Conservation (phyloP, 2,888 invertebrate species). For the Phyto melanocephala region DNA sequence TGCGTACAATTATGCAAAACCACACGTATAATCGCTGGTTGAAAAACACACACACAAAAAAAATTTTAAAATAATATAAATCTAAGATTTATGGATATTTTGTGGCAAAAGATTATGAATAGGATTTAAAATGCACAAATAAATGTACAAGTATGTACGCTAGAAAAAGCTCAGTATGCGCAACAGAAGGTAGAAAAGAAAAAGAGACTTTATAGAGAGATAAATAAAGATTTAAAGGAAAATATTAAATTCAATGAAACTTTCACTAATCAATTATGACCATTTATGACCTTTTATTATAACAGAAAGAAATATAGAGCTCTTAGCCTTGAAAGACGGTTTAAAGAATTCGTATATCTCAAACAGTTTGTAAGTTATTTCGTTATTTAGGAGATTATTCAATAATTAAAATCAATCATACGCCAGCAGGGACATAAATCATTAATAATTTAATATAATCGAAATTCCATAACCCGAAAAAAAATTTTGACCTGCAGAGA, state of each 20-base stretch:
- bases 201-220: no score
- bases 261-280: no score
- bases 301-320: no score
- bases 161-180: constrained; percentile 21
- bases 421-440: background rate
- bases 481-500: no score
- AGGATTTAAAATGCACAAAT: background rate
- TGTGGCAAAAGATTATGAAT: background rate
- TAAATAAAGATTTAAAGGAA: background rate
- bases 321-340: background rate
- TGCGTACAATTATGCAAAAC: constrained; percentile 64
- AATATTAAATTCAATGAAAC: no score
- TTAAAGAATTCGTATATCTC: background rate
- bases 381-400: background rate
- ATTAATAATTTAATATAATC: no score
- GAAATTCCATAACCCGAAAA: no score
- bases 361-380: background rate
- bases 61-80: background rate
- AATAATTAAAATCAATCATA: constrained; percentile 1
- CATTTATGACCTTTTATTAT: no score
- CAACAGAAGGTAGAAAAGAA: background rate
- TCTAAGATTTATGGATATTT: constrained; percentile 24
- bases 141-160: background rate
- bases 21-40: background rate
- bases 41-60: no score